Conservation (phyloP, 2,113 vertebrate species). For the Xerus inauris region DNA sequence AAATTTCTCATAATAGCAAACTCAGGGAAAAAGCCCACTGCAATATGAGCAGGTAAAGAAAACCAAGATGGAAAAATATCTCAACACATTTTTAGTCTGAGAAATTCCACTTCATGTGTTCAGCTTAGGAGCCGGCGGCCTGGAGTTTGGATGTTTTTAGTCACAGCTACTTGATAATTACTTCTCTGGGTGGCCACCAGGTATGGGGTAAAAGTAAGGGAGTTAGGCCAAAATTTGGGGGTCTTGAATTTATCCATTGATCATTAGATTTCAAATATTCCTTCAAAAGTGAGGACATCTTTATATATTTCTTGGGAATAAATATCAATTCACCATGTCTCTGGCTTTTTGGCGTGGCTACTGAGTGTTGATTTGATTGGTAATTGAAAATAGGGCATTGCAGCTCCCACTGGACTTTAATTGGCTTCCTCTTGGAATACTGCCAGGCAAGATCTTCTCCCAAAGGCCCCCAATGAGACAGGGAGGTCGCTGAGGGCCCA, state of each 20-base stretch:
- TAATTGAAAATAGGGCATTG: slow-evolving; percentile 69
- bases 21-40: background rate
- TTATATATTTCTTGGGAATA: slow-evolving; percentile 68
- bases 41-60: background rate
- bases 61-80: background rate
- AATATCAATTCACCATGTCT: slow-evolving; percentile 62
- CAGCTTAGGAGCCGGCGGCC: background rate
- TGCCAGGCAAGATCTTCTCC: slow-evolving; percentile 67
- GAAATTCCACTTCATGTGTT: background rate
- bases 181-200: background rate
- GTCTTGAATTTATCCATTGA: slow-evolving; percentile 36
- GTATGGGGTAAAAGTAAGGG: background rate
- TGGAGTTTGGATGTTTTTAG: background rate
- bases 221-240: background rate
- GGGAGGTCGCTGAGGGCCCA: slow-evolving; percentile 39
- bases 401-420: slow-evolving; percentile 40
- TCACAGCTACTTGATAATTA: background rate
- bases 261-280: slow-evolving; percentile 50
- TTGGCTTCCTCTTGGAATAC: slow-evolving; percentile 71
- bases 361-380: slow-evolving; percentile 73
- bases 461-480: slow-evolving; percentile 54
- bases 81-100: slow-evolving; percentile 13
- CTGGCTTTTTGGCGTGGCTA: slow-evolving; percentile 19
- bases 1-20: background rate
- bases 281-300: slow-evolving; percentile 45